These are phyloP conservation scores for Drosophila ficusphila DNA, from an alignment of 1,140 invertebrate species.

Conservation along the genomic window DNA sequence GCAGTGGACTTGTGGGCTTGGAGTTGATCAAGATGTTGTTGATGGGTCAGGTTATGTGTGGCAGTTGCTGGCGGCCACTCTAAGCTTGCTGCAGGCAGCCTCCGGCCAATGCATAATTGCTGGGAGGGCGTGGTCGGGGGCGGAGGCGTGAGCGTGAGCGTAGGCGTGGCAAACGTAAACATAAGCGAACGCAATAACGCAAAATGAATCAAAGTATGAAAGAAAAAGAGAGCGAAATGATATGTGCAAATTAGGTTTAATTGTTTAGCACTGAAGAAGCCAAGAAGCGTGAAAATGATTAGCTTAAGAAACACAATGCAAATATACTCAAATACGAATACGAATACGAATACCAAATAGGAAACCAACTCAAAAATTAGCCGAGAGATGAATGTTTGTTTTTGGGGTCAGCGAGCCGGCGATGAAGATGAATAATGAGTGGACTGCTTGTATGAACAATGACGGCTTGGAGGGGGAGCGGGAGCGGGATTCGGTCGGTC, in stretches of 20 bases:
- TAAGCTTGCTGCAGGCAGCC: slow-evolving; percentile 35
- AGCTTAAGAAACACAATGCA: slow-evolving; percentile 16
- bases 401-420: slow-evolving; percentile 39
- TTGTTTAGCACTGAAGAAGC: slow-evolving; percentile 7
- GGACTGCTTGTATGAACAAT: slow-evolving; percentile 8
- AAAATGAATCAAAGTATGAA: background rate
- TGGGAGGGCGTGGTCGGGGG: slow-evolving; percentile 20
- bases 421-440: slow-evolving; percentile 39
- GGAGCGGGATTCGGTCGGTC: too few relatives aligned
- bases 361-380: slow-evolving; percentile 36
- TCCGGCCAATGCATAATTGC: slow-evolving; percentile 47
- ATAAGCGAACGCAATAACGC: slow-evolving; percentile 13
- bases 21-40: slow-evolving; percentile 20
- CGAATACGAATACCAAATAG: slow-evolving; percentile 14
- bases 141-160: slow-evolving; percentile 14
- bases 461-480: background rate
- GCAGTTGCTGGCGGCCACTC: slow-evolving; percentile 20
- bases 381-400: slow-evolving; percentile 23
- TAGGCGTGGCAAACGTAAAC: slow-evolving; percentile 47
- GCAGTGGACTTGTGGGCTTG: slow-evolving; percentile 14
- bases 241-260: slow-evolving; percentile 35
- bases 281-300: slow-evolving; percentile 49
- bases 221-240: slow-evolving; percentile 24
- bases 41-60: slow-evolving; percentile 28
- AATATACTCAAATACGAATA: slow-evolving; percentile 6